Percentiles rank a stretch among this genome's conserved stretches.
These are phyloP conservation scores for Babyrousa celebensis DNA, from an alignment of 2,797 vertebrate genomes.

Conservation along the genomic window DNA sequence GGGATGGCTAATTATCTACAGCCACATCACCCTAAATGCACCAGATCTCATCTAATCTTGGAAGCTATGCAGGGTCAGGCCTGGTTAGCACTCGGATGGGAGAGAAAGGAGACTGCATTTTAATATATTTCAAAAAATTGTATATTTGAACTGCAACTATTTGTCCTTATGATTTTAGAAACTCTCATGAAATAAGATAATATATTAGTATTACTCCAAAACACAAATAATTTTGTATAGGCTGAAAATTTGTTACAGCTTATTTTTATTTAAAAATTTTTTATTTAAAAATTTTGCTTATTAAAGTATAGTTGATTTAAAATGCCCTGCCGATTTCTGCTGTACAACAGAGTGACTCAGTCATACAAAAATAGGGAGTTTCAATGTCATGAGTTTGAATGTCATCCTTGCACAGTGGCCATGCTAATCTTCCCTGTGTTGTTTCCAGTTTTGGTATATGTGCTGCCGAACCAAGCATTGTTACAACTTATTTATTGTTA, in stretches of 20 bases:
- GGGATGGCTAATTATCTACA: not conserved
- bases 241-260: slow-evolving; percentile 33
- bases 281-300: no score
- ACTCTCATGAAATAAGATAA: slow-evolving; percentile 70
- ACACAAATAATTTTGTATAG: slow-evolving; percentile 28
- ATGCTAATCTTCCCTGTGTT: no score
- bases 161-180: slow-evolving; percentile 58
- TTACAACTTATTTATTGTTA: slow-evolving; percentile 30
- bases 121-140: slow-evolving; percentile 31
- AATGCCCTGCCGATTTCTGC: no score
- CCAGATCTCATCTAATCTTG: not conserved
- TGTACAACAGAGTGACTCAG: no score
- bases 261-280: not conserved
- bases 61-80: not conserved
- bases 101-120: not conserved
- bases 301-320: no score
- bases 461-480: not conserved
- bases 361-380: no score
- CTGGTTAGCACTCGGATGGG: not conserved
- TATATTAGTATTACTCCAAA: slow-evolving; percentile 30
- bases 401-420: no score
- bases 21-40: not conserved
- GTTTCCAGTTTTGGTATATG: no score
- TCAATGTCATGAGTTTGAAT: no score
- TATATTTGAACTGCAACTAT: slow-evolving; percentile 34